phyloP scores from a whole-genome alignment of 2,797 vertebrate species.

The Etheostoma nigrum region DNA sequence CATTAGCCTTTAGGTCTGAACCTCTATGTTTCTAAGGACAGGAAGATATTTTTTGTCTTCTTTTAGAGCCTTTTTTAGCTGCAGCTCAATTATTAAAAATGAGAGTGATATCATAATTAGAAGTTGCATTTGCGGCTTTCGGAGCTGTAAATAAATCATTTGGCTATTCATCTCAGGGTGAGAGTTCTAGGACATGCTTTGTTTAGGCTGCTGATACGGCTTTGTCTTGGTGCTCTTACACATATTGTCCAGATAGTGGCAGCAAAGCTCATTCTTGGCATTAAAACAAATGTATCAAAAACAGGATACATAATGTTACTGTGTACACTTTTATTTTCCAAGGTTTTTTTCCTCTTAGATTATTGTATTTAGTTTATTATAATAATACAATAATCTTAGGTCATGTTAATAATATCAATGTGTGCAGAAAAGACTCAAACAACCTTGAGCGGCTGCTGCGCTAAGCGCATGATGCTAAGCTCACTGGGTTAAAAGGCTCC shows the following conservation, averaged over 20 bases:
- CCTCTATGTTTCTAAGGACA: slow-evolving; percentile 41
- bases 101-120: slow-evolving; percentile 70
- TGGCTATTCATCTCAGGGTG: slow-evolving; percentile 31
- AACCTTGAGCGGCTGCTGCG: not conserved
- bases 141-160: slow-evolving; percentile 69
- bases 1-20: slow-evolving; percentile 68
- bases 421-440: not conserved
- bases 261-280: slow-evolving; percentile 18
- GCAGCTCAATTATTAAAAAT: slow-evolving; percentile 61
- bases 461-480: not conserved
- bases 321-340: not conserved
- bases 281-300: not conserved
- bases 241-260: slow-evolving; percentile 36
- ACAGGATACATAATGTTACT: not conserved
- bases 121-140: slow-evolving; percentile 25
- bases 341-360: not conserved
- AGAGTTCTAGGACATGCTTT: slow-evolving; percentile 58
- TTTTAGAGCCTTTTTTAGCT: slow-evolving; percentile 23
- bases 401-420: not conserved
- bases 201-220: slow-evolving; percentile 34
- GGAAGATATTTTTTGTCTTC: slow-evolving; percentile 23
- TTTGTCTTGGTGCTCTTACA: slow-evolving; percentile 22
- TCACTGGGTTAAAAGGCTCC: not conserved
- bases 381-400: too few species aligned
- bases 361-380: not conserved